Conservation (phyloP, 2,113 vertebrate species). For the Jacana jacana region DNA sequence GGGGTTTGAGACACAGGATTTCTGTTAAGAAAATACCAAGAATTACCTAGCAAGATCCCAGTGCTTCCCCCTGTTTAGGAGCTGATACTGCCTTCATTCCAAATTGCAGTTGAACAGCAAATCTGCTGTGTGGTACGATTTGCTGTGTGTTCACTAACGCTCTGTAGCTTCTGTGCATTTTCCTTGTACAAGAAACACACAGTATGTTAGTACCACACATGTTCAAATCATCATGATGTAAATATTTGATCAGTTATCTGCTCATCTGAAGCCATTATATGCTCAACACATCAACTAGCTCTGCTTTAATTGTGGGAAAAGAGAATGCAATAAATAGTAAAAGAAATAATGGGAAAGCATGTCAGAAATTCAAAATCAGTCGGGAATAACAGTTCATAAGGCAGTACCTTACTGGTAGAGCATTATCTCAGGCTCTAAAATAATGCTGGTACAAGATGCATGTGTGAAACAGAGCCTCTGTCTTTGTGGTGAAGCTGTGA, state of each 20-base stretch:
- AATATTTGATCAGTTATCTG: slow-evolving; percentile 6
- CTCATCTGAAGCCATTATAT: not conserved
- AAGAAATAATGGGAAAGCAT: not conserved
- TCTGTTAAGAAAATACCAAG: not conserved
- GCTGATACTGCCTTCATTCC: not conserved
- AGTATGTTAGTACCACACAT: not conserved
- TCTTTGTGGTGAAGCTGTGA: not conserved
- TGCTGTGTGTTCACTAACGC: not conserved
- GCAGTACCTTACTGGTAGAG: not conserved
- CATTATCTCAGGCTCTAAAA: not conserved
- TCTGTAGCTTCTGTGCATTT: not conserved
- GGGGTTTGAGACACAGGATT: not conserved
- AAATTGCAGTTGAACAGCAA: not conserved
- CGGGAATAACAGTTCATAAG: not conserved
- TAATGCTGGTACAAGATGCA: not conserved
- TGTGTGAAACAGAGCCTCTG: not conserved
- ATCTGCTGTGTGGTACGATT: not conserved
- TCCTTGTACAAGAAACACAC: not conserved
- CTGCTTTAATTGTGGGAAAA: not conserved
- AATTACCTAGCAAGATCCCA: not conserved
- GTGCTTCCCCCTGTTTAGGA: not conserved
- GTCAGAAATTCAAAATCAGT: not conserved
- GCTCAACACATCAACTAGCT: not conserved
- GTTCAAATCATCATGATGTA: not conserved
- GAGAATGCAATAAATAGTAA: not conserved